Conservation (phyloP, 2,113 vertebrate species). For the Oreochromis niloticus region DNA sequence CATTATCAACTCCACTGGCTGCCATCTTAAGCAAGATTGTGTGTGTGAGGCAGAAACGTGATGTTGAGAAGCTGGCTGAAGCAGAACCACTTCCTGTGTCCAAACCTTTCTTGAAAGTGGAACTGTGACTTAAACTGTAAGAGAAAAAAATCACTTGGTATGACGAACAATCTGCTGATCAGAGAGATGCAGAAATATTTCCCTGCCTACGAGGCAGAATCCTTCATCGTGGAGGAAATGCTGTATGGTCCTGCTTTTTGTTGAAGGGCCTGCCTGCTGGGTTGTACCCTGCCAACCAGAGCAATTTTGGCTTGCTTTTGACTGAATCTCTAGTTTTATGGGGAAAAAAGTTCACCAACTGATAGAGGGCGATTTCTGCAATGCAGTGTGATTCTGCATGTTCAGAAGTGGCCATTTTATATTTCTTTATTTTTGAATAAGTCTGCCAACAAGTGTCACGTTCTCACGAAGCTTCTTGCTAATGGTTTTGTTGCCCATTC, state of each 20-base stretch:
- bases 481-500: too few species aligned
- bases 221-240: neutral
- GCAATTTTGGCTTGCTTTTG: neutral
- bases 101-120: neutral
- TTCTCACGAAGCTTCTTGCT: too few species aligned
- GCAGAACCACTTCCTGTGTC: neutral
- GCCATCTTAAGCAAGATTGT: constrained; percentile 6
- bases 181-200: neutral
- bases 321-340: neutral
- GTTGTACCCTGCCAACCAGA: neutral
- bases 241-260: neutral
- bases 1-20: constrained; percentile 44
- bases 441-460: too few species aligned
- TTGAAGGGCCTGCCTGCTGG: neutral
- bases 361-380: neutral
- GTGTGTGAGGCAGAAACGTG: neutral
- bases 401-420: neutral
- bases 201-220: neutral
- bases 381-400: neutral
- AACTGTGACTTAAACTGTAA: neutral
- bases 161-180: neutral
- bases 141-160: neutral
- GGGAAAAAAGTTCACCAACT: neutral
- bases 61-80: neutral
- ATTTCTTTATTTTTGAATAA: neutral